Evolutionary conservation across 2,113 vertebrate species (phyloP).

Genomic region (Sapajus apella): DNA sequence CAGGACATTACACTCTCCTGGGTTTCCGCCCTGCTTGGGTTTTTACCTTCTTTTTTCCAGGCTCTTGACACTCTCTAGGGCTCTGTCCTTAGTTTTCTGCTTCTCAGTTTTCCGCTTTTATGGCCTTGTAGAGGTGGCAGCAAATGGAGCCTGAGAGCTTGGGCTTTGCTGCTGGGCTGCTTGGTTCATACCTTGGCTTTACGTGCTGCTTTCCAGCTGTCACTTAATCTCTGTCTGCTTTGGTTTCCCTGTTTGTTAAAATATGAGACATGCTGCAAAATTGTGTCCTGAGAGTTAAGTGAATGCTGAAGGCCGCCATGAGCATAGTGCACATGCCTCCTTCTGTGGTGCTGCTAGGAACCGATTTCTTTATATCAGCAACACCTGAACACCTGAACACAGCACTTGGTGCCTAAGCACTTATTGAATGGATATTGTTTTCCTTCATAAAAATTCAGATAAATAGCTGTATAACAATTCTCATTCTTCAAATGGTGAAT

Average conservation of each 20-base stretch:
- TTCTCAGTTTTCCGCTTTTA: neutral
- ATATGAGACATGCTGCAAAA: rapidly evolving
- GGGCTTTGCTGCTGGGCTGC: neutral
- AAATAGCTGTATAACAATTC: neutral
- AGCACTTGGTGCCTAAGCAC: neutral
- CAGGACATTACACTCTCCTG: too few relatives aligned
- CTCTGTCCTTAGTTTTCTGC: neutral
- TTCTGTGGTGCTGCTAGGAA: neutral
- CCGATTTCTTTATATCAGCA: neutral
- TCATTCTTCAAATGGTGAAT: neutral
- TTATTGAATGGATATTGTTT: neutral
- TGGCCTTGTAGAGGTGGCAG: neutral
- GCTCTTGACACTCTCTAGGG: neutral
- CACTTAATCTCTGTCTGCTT: neutral
- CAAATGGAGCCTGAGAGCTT: neutral
- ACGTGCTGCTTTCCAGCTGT: neutral
- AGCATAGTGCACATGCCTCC: neutral
- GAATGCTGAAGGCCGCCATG: neutral
- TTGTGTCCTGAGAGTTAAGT: neutral
- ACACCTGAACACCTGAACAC: rapidly evolving
- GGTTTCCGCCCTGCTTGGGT: neutral
- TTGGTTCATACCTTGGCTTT: neutral
- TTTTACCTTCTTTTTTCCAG: neutral
- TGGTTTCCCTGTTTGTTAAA: neutral
- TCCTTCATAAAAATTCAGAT: neutral